Base-by-base conservation (phyloP, 2,113 vertebrate species). In the Uria aalge region DNA sequence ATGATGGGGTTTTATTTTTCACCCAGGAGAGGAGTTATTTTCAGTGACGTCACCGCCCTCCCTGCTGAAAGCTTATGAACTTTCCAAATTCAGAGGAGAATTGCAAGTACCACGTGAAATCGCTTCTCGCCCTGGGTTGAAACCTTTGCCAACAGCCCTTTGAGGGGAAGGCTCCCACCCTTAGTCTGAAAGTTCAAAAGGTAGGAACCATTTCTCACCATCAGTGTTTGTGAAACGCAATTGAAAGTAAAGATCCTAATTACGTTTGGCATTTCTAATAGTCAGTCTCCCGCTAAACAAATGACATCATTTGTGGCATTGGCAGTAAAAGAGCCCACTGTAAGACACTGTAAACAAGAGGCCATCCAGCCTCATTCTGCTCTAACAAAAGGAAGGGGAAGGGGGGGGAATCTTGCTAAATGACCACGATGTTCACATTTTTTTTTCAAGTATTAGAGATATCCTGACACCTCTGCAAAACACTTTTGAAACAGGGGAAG, bases 171-270 rank as follows among this genome's bases (percentile, higher is more conserved):
- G 78, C 72, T 94, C 59, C 66, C 52, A 72, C 32, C 11, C 4
- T 32, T 38, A 50, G 63, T 21, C 63, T 45, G 48, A 94, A 78
- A 97, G 96, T 96, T 97, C 96, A 95, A 92, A 97, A 96, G 82
- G 91, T 95, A 96, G 90, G 85, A 69, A 53, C 67, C 57, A 41
- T 84, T 94, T 96, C 94, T 97, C 97, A 92, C 94, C 92, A 88
- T 59, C 64, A 78, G 57, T 34, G 68, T 81, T 90, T 88, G 76
- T 12, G 64, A 92, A 83, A 72, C 4, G 12, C 67, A 85, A 0
- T 45, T 75, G 83, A 92, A 95, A 96, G 79, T 60, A 86, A 86
- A 94, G 95, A 95, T 96, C 92, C 90, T 97, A 96, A 97, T 97
- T 96, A 24, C 72, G 53, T 92, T 78, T 95, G 96, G 87, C 96